Evolutionary conservation across 2,888 invertebrate genomes (phyloP).

Genomic region (Bhutanitis thaidina): DNA sequence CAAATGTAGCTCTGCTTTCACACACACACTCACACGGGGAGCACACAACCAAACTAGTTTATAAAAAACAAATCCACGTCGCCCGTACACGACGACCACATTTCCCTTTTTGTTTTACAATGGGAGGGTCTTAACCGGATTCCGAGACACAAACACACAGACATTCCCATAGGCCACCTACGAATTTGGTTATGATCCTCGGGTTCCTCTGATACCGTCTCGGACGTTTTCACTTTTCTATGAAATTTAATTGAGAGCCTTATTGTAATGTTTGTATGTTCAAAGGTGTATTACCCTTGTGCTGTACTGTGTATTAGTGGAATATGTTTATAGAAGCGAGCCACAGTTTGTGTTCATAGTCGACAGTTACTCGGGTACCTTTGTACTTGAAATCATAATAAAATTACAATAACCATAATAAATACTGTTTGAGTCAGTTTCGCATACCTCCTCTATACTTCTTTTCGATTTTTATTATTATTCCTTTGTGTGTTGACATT

Average conservation of each 20-base stretch:
- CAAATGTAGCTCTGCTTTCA: conserved; percentile 79
- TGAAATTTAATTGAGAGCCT: conserved; percentile 47
- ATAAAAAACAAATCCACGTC: conserved; percentile 13
- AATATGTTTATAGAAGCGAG: conserved; percentile 55
- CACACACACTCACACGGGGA: conserved; percentile 74
- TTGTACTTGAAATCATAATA: conserved; percentile 62
- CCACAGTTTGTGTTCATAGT: conserved; percentile 77
- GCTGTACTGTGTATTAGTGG: conserved; percentile 61
- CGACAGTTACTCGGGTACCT: conserved; percentile 61
- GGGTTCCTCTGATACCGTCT: conserved; percentile 36
- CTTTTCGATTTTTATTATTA: conserved; percentile 46
- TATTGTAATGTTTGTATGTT: conserved; percentile 56
- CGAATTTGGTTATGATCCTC: conserved; percentile 47
- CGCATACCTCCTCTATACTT: conserved; percentile 28
- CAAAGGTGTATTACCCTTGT: conserved; percentile 53
- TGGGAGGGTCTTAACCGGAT: conserved; percentile 27
- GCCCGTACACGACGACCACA: conserved; percentile 41
- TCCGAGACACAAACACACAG: conserved; percentile 21
- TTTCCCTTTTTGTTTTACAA: conserved; percentile 19
- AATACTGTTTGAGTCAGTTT: conserved; percentile 47
- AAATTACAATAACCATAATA: conserved; percentile 60
- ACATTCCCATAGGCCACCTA: conserved; percentile 14
- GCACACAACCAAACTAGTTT: conserved; percentile 58
- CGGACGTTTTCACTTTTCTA: conserved; percentile 54
- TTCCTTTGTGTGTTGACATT: conserved; percentile 68